These are phyloP conservation scores for Periophthalmodon schlosseri DNA, from an alignment of 2,113 vertebrate species.

Conservation along the genomic window DNA sequence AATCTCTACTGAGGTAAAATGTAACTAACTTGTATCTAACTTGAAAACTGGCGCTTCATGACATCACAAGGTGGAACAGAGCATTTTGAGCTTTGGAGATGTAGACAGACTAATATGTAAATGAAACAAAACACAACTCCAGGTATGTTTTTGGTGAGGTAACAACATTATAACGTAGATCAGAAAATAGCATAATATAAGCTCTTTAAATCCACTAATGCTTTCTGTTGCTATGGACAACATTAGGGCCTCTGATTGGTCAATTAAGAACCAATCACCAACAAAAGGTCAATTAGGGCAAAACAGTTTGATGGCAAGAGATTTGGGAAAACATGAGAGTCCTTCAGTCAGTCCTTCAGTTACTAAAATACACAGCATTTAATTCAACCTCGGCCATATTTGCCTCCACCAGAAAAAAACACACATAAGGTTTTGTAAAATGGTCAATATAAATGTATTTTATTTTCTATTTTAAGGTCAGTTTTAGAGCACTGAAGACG, in stretches of 20 bases:
- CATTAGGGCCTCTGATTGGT: neutral
- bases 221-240: neutral
- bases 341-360: neutral
- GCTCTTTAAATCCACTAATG: neutral
- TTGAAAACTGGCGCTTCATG: no score
- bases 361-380: no score
- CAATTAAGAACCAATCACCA: neutral
- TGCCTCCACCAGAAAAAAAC: neutral
- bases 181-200: no score
- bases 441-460: neutral
- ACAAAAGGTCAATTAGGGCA: neutral
- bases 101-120: no score
- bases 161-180: no score
- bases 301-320: neutral
- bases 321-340: neutral
- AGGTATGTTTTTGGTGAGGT: no score
- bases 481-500: neutral
- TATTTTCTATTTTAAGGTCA: neutral
- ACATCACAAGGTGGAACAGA: no score
- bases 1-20: no score
- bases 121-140: no score
- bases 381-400: neutral
- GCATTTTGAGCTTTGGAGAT: no score
- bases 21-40: no score
- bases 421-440: neutral